Evolutionary conservation across 2,797 vertebrate species (phyloP), one percentile per base, ranked within the genome.

Genomic region (Ctenopoma kingsleyae): DNA sequence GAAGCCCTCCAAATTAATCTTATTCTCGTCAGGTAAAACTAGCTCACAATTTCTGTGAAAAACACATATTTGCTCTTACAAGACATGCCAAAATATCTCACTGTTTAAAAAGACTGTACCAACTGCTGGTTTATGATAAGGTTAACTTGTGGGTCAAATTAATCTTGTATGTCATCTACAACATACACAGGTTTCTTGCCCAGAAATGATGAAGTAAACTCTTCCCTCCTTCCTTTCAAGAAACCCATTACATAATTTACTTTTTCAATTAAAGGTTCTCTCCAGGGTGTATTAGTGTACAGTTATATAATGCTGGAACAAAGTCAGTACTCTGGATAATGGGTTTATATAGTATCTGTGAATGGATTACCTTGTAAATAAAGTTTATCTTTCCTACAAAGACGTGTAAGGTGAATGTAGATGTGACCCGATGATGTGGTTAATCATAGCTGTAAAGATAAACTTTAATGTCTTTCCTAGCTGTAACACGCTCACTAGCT

Each of bases 91-190:
- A 38, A n/a, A 23, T 40, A 43, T 32, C 22, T 56, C 19, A 0
- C 38, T 4, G 19, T 67, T 52, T 13, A 30, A 35, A 52, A 36
- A 49, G 12, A 32, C 2, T 44, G 25, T 15, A 17, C 59, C 9
- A 40, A 54, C 36, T 55, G 63, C 61, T 43, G 8, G 22, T 6
- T 32, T 58, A 32, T 23, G 47, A 79, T n/a, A 2, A 20, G 27
- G 16, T 62, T 50, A 56, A 56, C 46, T 48, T 20, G 17, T 22
- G 54, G 68, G 56, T 74, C 60, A 78, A 22, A 44, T 43, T 67
- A 22, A n/a, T 54, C 61, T 22, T 1, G 1, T 56, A 60, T 2
- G 51, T 50, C 46, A 67, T 40, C 20, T 23, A 0, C 19, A 58
- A 56, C 13, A 5, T 2, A 32, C 19, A 8, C 30, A 67, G 10